Base-by-base conservation (phyloP, 2,113 vertebrate species). In the Mustela lutreola region DNA sequence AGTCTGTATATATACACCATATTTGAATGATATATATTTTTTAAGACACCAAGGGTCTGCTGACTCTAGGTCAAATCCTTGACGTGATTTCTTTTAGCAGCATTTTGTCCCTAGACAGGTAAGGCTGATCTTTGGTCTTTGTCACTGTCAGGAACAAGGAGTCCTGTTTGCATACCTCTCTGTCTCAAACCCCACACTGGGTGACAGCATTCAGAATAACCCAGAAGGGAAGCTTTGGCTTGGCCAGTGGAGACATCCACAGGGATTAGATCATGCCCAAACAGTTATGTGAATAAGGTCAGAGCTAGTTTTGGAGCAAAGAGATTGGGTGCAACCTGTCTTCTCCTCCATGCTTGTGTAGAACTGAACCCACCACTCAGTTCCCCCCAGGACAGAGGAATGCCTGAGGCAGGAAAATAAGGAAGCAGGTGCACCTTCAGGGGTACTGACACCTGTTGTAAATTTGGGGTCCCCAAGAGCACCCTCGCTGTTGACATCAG, bases 301-400 rank as follows among this genome's bases (percentile, higher is more conserved):
- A 65, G 16, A 24, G 8, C 7, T 42, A 21, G 42, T 9, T 22
- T 22, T 7, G 26, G n/a, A 33, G n/a, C 26, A 76, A 28, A 33
- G 4, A 5, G 0, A 14, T 50, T 22, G 24, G 24, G 15, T 5
- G 39, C 3, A 31, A 48, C 24, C 21, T 5, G 2, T 1, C 36
- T 76, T 50, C 33, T 33, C 63, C 21, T 21, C 42, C 22, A 31
- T 67, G 7, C 33, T 19, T 48, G 28, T 26, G 31, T 7, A 73
- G 28, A 45, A 60, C 36, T 3, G 36, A n/a, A 48, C 14, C 21
- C 39, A 19, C 36, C 14, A 8, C 31, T 19, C 11, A 4, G 31
- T 22, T 90, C 42, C 33, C 7, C 7, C 0, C n/a, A 24, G 81
- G 78, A 21, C 48, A 45, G 48, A 18, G 36, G 0, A 2, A 70